These are phyloP conservation scores for Cloeon dipterum DNA, from an alignment of 2,888 invertebrate species.

Conservation along the genomic window DNA sequence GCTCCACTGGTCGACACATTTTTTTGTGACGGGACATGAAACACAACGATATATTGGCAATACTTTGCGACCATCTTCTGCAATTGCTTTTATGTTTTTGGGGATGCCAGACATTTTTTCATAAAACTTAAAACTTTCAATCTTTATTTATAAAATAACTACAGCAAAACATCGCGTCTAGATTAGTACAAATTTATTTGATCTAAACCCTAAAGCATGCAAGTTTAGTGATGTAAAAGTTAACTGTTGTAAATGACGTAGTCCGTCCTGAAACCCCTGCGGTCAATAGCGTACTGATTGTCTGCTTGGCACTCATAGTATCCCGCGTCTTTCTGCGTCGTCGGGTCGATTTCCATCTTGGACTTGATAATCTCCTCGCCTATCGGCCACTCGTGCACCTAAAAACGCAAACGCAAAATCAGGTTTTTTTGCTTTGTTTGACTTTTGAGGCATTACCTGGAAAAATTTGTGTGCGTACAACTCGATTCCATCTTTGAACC, in stretches of 20 bases:
- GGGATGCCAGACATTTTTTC: too few relatives aligned
- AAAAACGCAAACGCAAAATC: constrained; percentile 9
- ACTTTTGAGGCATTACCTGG: constrained; percentile 23
- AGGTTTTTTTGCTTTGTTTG: not conserved
- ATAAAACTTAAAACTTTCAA: too few relatives aligned
- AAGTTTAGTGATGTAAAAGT: too few relatives aligned
- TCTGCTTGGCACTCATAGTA: constrained; percentile 49
- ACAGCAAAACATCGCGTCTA: too few relatives aligned
- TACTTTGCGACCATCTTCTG: too few relatives aligned
- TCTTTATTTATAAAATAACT: too few relatives aligned
- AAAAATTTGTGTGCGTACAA: constrained; percentile 45
- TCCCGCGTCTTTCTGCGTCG: constrained; percentile 46
- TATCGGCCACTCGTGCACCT: constrained; percentile 42
- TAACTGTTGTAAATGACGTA: constrained; percentile 4
- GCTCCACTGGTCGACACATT: too few relatives aligned
- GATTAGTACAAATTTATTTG: too few relatives aligned
- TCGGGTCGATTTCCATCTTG: constrained; percentile 51
- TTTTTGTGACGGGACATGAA: too few relatives aligned
- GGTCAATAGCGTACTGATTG: constrained; percentile 43
- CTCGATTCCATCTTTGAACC: constrained; percentile 57
- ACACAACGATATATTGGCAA: too few relatives aligned
- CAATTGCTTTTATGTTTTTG: too few relatives aligned
- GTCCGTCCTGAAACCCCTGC: constrained; percentile 40
- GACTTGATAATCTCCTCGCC: constrained; percentile 40
- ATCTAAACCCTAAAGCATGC: too few relatives aligned